Evolutionary conservation across 2,797 vertebrate species (phyloP), one percentile per base, ranked within the genome.

Genomic region (Sebastes diploproa): DNA sequence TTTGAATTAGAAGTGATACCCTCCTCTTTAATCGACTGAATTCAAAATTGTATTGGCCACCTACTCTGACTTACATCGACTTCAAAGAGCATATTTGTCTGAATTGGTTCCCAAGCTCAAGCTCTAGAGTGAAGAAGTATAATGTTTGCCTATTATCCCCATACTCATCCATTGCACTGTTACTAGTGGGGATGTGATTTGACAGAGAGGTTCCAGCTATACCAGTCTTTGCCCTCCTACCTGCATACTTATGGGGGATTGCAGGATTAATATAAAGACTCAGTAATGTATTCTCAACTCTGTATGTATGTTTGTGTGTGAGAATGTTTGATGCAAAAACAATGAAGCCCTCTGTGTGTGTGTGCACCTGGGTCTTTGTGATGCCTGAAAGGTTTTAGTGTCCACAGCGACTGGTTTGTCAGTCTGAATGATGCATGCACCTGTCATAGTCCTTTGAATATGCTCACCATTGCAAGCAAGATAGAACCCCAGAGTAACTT

Each of bases 211-310:
- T 75, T 81, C 69, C 58, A 84, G 81, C 68, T 46, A 30, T 86
- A 80, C 23, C 60, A 82, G 73, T 78, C 59, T 71, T 78, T 84
- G 63, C 72, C 68, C 58, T 74, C 63, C 66, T 85, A 85, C 80
- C 86, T 87, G 85, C 67, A 80, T 65, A 70, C 70, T 79, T 85
- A 83, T 61, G 46, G 69, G 30, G 79, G 73, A 85, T 90, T 32
- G 73, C 60, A 32, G 55, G 62, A 58, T 78, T 85, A 55, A 80
- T 80, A 32, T 68, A 42, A 77, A 61, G 82, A 82, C 58, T 75
- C 50, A 30, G 77, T 69, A 78, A 89, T 91, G 78, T 76, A 86
- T 85, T 75, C 34, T 73, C 32, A 59, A 38, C 61, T 83, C 25
- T 69, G 46, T 63, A 38, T 75, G n/a, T 62, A 4, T 60, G 30